phyloP scores from a whole-genome alignment of 37 sponge, comb jelly and placozoan genomes.

The Petrosia ficiformis region DNA sequence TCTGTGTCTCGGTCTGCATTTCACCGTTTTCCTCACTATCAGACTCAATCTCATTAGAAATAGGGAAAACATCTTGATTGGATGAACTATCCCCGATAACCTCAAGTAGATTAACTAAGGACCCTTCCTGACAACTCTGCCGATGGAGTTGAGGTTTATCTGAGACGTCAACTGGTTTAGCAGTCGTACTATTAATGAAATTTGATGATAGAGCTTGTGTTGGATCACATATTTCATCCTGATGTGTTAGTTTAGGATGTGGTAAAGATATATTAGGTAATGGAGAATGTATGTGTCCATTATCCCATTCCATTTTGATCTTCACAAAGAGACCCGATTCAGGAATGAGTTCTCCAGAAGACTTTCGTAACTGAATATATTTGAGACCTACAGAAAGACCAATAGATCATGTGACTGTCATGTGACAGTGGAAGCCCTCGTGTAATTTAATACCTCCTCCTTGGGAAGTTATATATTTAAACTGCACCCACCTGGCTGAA shows the following conservation, averaged over 20 bases:
- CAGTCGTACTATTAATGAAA: no score
- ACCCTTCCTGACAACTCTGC: no score
- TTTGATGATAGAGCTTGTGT: no score
- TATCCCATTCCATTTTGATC: conserved; percentile 1
- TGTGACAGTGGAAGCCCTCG: not conserved
- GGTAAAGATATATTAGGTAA: no score
- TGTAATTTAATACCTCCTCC: no score
- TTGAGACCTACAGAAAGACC: conserved; percentile 33
- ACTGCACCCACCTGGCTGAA: conserved; percentile 35
- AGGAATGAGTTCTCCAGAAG: conserved; percentile 56
- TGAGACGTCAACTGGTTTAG: no score
- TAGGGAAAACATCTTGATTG: not conserved
- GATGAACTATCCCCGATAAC: not conserved
- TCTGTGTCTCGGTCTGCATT: not conserved
- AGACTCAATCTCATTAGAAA: not conserved
- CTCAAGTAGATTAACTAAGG: no score
- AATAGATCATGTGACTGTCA: not conserved
- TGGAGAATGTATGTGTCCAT: not conserved
- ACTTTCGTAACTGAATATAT: conserved; percentile 56
- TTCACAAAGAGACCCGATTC: conserved; percentile 63
- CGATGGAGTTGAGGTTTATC: no score
- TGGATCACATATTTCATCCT: no score
- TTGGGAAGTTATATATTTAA: no score
- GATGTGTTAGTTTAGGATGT: no score
- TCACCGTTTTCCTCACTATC: not conserved